Evolutionary conservation across 2,888 invertebrate genomes (phyloP).

Genomic region (Steromphala cineraria): DNA sequence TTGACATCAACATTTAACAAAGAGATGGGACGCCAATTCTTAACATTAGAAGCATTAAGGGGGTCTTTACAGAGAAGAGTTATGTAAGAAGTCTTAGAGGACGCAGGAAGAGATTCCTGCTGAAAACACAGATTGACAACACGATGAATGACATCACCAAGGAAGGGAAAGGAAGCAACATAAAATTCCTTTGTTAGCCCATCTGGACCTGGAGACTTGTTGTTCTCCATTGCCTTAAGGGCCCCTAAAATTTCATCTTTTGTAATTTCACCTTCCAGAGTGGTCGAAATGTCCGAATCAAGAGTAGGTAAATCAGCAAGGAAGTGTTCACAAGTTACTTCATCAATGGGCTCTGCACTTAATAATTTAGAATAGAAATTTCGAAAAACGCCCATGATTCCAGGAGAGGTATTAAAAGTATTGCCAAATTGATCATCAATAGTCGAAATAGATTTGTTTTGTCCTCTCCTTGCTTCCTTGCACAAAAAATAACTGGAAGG

Average conservation of each 20-base stretch:
- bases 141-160: conserved; percentile 27
- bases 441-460: conserved; percentile 12
- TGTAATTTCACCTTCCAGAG: conserved; percentile 1
- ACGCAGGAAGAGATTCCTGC: conserved; percentile 23
- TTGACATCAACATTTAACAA: conserved; percentile 46
- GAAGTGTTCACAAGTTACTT: neutral
- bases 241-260: conserved; percentile 11
- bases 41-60: conserved; percentile 30
- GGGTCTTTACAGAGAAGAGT: conserved; percentile 44
- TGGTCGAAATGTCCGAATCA: neutral
- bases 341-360: conserved; percentile 10
- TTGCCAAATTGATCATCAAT: neutral
- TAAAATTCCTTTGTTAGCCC: conserved; percentile 45
- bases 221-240: conserved; percentile 32
- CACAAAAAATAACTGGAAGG: conserved; percentile 27
- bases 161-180: conserved; percentile 25
- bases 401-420: neutral
- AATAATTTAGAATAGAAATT: conserved; percentile 17
- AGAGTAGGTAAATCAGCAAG: conserved; percentile 19
- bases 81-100: conserved; percentile 29
- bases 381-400: neutral
- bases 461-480: conserved; percentile 5
- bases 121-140: conserved; percentile 25
- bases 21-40: conserved; percentile 48
- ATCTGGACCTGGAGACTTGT: conserved; percentile 45